phyloP scores from a whole-genome alignment of 2,888 invertebrate species.

The Gnatocerus cornutus region DNA sequence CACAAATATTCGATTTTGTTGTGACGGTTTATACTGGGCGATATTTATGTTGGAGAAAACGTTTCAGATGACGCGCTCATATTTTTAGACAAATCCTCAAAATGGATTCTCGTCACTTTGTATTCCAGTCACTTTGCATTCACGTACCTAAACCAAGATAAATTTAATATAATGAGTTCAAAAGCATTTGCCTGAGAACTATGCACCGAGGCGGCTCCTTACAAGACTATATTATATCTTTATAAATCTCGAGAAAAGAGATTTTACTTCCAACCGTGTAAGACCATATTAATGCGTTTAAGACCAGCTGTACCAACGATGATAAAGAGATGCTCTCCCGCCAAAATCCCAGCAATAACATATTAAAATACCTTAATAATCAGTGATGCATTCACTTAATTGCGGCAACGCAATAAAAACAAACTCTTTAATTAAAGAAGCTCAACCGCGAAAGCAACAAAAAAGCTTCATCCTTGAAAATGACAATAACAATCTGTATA shows the following conservation, averaged over 20 bases:
- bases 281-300: constrained; percentile 6
- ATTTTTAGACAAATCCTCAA: constrained; percentile 43
- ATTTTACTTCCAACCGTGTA: constrained; percentile 13
- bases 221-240: constrained; percentile 61
- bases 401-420: constrained; percentile 15
- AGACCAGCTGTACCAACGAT: not conserved
- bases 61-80: constrained; percentile 31
- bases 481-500: constrained; percentile 32
- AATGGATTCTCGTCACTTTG: constrained; percentile 45
- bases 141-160: constrained; percentile 61
- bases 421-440: constrained; percentile 40
- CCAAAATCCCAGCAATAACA: too few species aligned
- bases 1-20: constrained; percentile 22
- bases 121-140: constrained; percentile 63
- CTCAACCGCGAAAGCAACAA: constrained; percentile 26
- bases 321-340: not conserved
- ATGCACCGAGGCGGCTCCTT: constrained; percentile 59
- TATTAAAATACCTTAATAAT: not conserved
- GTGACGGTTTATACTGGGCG: not conserved
- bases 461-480: constrained; percentile 37
- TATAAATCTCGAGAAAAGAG: constrained; percentile 58
- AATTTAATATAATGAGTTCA: constrained; percentile 65
- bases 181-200: constrained; percentile 60
- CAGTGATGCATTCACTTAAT: constrained; percentile 3
- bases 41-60: constrained; percentile 30